A percentile compares a stretch with the other conserved stretches of the same genome.
phyloP scores from a whole-genome alignment of 1,140 invertebrate genomes.

The Trichonephila inaurata region DNA sequence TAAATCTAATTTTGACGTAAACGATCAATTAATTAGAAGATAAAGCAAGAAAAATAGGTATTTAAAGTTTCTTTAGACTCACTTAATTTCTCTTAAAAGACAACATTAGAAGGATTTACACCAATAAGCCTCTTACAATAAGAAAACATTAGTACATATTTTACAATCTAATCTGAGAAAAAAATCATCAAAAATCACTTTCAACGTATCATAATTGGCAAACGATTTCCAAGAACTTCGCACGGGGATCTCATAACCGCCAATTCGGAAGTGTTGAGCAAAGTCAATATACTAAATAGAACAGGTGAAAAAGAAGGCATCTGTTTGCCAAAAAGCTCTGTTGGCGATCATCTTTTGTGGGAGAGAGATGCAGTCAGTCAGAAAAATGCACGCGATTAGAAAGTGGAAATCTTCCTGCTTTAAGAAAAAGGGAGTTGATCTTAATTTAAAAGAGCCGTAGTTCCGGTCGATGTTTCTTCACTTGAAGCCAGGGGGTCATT shows the following conservation, averaged over 20 bases:
- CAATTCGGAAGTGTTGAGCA: neutral
- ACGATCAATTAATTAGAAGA: too few species aligned
- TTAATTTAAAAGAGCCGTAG: slow-evolving; percentile 59
- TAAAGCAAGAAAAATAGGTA: neutral
- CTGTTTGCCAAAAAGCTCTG: neutral
- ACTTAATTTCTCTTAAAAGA: neutral
- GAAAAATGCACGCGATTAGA: slow-evolving; percentile 63
- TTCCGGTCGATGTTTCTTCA: slow-evolving; percentile 56
- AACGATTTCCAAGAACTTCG: neutral
- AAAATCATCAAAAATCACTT: neutral
- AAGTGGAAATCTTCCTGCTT: slow-evolving; percentile 49
- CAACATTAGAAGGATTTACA: neutral
- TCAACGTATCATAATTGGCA: neutral
- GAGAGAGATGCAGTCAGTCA: slow-evolving; percentile 23
- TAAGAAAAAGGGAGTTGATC: slow-evolving; percentile 20
- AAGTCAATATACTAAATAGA: neutral
- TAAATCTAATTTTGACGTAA: too few species aligned
- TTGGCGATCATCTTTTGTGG: neutral
- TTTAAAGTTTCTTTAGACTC: neutral
- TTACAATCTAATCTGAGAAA: neutral
- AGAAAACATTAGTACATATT: neutral
- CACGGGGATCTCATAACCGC: neutral
- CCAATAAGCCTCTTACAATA: neutral
- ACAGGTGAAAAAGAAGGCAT: neutral
- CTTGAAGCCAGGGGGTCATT: slow-evolving; percentile 50